Evolutionary conservation across 2,888 invertebrate species (phyloP).

Genomic region (Anticlea derivata): DNA sequence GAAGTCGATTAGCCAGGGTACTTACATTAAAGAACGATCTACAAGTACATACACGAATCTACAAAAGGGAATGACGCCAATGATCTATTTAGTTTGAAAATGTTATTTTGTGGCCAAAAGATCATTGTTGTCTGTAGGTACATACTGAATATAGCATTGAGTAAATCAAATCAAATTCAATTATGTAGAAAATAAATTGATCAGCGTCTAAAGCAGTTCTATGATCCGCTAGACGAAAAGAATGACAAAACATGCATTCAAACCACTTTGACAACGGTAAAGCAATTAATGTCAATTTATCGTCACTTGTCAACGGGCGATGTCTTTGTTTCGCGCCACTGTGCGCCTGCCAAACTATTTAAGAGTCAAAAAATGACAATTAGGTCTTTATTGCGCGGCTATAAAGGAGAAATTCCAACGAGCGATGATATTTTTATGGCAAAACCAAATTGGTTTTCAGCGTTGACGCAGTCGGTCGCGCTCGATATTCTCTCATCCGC

Average conservation of each 20-base stretch:
- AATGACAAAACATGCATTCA: conserved; percentile 49
- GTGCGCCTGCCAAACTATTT: conserved; percentile 42
- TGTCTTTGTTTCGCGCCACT: conserved; percentile 67
- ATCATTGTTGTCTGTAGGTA: too few relatives aligned
- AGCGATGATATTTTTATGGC: conserved; percentile 31
- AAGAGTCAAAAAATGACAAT: conserved; percentile 38
- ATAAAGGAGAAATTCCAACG: conserved; percentile 47
- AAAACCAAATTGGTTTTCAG: conserved; percentile 31
- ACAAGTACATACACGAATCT: too few relatives aligned
- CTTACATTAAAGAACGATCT: too few relatives aligned
- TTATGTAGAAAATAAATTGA: conserved; percentile 65
- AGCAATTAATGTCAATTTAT: conserved; percentile 80
- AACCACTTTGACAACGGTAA: conserved; percentile 57
- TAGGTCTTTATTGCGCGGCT: conserved; percentile 34
- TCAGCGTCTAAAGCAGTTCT: conserved; percentile 60
- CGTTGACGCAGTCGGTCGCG: conserved; percentile 41
- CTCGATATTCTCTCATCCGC: conserved; percentile 58
- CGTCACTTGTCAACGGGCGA: conserved; percentile 68
- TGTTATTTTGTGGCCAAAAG: too few relatives aligned
- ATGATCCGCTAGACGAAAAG: conserved; percentile 44
- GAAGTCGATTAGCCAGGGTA: too few relatives aligned
- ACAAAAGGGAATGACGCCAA: too few relatives aligned
- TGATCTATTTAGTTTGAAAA: too few relatives aligned
- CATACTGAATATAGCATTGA: too few relatives aligned
- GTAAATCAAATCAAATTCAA: conserved; percentile 64